Base-by-base conservation (phyloP, 1,140 invertebrate genomes). In the Octopus sinensis region DNA sequence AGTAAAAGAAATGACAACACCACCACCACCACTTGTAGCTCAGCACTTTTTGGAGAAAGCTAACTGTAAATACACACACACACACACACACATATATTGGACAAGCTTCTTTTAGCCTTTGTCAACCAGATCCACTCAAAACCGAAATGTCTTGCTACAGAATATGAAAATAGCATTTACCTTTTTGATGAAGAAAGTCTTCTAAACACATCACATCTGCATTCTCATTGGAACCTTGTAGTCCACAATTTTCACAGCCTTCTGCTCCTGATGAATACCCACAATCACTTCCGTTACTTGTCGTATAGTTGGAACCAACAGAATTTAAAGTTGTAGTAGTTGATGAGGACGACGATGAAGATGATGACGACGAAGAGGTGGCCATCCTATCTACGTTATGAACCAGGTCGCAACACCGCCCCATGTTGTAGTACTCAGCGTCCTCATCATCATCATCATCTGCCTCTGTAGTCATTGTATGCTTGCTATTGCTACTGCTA, bases 181-280 rank as follows among this genome's bases (percentile, higher is more conserved):
- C 85, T 84, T 86, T 85, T 78, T 87, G 78, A n/a, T 54, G 84
- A 84, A 87, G 88, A 6, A 86, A 80, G 54, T 86, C 85, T 73
- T 89, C 88, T 76, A 84, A 86, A 82, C 86, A 88, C 13, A 83
- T 78, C 52, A 87, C 83, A 75, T 89, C 88, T 52, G 89, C 89
- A n/a, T 88, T 86, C 56, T 89, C 89, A 79, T 86, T 88, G 53
- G 88, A 90, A 83, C 88, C 88, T 53, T 87, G 89, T 81, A 86
- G 83, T 82, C 88, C 89, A 84, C 88, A 90, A 82, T 81, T 87
- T 23, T 89, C 88, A 83, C 88, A 90, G 54, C 88, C 87, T 51
- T 90, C 88, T n/a, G 79, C 83, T 53, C 86, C 88, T 52, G 88
- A 89, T 1, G 87, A 88, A 82, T 90, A 90, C 9, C 88, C 89